Evolutionary conservation across 1,140 invertebrate genomes (phyloP).

Genomic region (Trachymyrmex septentrionalis): DNA sequence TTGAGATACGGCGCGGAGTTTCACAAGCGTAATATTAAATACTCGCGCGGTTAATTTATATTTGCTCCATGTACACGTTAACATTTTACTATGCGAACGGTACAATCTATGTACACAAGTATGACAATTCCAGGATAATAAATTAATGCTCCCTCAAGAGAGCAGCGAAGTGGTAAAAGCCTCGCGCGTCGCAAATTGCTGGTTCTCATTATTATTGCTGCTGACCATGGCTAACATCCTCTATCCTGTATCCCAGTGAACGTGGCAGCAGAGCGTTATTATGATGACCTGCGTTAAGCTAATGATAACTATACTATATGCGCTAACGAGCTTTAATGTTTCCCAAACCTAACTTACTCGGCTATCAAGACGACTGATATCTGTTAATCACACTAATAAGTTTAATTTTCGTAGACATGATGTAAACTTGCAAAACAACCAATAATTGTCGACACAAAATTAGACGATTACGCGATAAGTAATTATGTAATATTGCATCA

Average conservation of each 20-base stretch:
- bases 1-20: background rate
- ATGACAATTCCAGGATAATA: constrained; percentile 23
- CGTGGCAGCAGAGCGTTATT: constrained; percentile 52
- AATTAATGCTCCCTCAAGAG: constrained; percentile 60
- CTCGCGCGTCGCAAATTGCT: constrained; percentile 67
- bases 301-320: constrained; percentile 54
- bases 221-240: constrained; percentile 17
- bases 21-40: constrained; percentile 9
- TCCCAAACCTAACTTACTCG: constrained; percentile 7
- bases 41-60: constrained; percentile 8
- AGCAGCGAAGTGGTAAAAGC: constrained; percentile 67
- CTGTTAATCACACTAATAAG: background rate
- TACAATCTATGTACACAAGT: background rate
- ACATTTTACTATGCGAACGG: constrained; percentile 6
- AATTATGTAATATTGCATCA: constrained; percentile 39
- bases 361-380: background rate
- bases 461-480: constrained; percentile 14
- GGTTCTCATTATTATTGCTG: constrained; percentile 72
- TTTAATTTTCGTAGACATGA: background rate
- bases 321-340: constrained; percentile 52
- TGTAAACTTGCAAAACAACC: background rate
- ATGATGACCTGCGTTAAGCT: constrained; percentile 52
- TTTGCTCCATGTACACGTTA: background rate
- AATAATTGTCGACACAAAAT: constrained; percentile 18
- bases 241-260: constrained; percentile 34